Conservation (phyloP, 2,888 invertebrate species). For the Dioctria linearis region DNA sequence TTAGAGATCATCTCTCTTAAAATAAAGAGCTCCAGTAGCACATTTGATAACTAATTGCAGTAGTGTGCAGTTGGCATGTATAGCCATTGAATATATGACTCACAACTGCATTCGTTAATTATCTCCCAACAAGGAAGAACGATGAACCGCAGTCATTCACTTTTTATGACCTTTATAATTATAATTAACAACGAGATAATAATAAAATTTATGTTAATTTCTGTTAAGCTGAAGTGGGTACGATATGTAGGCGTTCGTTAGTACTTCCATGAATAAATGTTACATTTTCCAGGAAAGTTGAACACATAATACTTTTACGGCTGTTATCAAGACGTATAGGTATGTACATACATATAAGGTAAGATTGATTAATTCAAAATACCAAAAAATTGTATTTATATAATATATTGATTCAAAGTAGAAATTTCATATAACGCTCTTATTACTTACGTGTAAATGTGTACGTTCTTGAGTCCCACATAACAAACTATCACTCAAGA, state of each 20-base stretch:
- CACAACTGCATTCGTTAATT: conserved; percentile 12
- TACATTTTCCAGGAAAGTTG: background rate
- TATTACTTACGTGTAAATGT: too few relatives aligned
- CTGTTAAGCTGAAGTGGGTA: background rate
- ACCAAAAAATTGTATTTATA: too few relatives aligned
- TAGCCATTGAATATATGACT: background rate
- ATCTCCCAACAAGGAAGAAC: conserved; percentile 4
- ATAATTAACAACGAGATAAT: conserved; percentile 22
- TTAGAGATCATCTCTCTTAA: too few relatives aligned
- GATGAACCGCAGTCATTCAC: conserved; percentile 12
- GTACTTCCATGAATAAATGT: background rate
- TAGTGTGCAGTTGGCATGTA: too few relatives aligned
- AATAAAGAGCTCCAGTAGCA: too few relatives aligned
- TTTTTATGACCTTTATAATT: conserved; percentile 28
- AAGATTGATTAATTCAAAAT: background rate
- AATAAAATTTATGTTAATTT: conserved; percentile 20
- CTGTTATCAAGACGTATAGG: background rate
- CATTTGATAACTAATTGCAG: too few relatives aligned
- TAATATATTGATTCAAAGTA: too few relatives aligned
- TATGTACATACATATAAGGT: background rate
- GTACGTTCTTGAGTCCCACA: too few relatives aligned
- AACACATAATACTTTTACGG: background rate
- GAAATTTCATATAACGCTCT: too few relatives aligned
- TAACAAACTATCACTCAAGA: too few relatives aligned
- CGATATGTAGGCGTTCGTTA: background rate